Evolutionary conservation across 1,140 invertebrate species (phyloP).

Genomic region (Drosophila seguyi): DNA sequence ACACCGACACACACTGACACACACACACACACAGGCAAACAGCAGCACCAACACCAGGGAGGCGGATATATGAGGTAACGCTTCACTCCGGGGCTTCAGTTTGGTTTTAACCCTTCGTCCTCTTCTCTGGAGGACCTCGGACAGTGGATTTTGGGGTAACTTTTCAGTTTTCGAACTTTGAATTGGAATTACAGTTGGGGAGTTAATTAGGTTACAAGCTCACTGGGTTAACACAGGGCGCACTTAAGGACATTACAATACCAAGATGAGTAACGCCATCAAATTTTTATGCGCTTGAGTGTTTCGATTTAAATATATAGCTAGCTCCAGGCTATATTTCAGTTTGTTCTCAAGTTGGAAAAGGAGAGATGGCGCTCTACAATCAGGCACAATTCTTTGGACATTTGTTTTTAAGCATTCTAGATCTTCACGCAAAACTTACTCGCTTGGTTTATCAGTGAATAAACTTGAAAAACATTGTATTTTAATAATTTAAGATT

Average conservation of each 20-base stretch:
- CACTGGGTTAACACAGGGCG: slow-evolving; percentile 72
- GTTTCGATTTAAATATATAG: background rate
- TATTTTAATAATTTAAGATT: too few species aligned
- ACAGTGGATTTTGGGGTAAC: slow-evolving; percentile 43
- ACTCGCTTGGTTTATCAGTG: background rate
- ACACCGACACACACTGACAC: too few species aligned
- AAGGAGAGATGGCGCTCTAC: background rate
- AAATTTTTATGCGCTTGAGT: background rate
- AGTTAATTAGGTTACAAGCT: slow-evolving; percentile 73
- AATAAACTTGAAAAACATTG: too few species aligned
- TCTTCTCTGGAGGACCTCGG: slow-evolving; percentile 29
- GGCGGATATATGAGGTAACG: slow-evolving; percentile 67
- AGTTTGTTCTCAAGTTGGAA: background rate
- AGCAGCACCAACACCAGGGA: slow-evolving; percentile 9
- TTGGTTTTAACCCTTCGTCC: slow-evolving; percentile 41
- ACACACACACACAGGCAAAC: slow-evolving; percentile 18
- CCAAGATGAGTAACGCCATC: background rate
- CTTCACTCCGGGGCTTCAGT: slow-evolving; percentile 64
- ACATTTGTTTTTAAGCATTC: background rate
- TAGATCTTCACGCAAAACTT: background rate
- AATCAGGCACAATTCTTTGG: background rate
- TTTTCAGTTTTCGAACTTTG: slow-evolving; percentile 51
- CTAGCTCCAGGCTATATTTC: background rate
- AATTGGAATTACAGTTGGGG: slow-evolving; percentile 50
- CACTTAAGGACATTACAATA: background rate